phyloP scores from a whole-genome alignment of 2,113 vertebrate species.

The Nyctibius bracteatus region DNA sequence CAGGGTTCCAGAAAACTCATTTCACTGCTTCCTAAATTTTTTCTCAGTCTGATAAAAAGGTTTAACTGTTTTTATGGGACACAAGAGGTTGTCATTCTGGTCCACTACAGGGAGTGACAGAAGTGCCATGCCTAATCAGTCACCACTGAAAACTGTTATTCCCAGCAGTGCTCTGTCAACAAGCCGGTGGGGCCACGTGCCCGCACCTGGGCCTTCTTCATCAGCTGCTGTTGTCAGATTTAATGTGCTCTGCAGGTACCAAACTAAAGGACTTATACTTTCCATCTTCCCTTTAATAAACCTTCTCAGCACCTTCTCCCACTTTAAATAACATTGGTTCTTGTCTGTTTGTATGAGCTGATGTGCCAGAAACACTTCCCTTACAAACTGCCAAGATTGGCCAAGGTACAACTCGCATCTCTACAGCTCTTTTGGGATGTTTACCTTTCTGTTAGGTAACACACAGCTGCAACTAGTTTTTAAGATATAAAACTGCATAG shows the following conservation, averaged over 20 bases:
- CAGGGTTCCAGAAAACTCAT: neutral
- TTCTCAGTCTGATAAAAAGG: neutral
- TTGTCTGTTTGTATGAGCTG: neutral
- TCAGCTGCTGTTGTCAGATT: neutral
- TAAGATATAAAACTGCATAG: neutral
- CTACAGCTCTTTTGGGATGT: neutral
- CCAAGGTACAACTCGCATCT: accelerated
- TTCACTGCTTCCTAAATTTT: neutral
- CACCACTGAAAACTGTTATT: neutral
- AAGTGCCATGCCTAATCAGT: conserved; percentile 40
- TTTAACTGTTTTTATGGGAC: neutral
- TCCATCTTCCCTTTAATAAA: neutral
- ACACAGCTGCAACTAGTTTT: neutral
- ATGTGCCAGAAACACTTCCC: neutral
- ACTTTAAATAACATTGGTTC: neutral
- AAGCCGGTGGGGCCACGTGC: neutral
- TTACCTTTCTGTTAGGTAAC: neutral
- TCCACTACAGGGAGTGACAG: conserved; percentile 58
- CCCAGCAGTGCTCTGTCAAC: conserved; percentile 17
- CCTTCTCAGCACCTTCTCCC: neutral
- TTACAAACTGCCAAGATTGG: neutral
- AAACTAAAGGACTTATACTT: neutral
- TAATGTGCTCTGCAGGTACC: neutral
- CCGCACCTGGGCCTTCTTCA: neutral
- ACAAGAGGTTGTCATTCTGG: conserved; percentile 24